Percentiles rank a stretch among this genome's conserved stretches.
phyloP scores from a whole-genome alignment of 2,888 invertebrate species.

The Philereme vetulata region DNA sequence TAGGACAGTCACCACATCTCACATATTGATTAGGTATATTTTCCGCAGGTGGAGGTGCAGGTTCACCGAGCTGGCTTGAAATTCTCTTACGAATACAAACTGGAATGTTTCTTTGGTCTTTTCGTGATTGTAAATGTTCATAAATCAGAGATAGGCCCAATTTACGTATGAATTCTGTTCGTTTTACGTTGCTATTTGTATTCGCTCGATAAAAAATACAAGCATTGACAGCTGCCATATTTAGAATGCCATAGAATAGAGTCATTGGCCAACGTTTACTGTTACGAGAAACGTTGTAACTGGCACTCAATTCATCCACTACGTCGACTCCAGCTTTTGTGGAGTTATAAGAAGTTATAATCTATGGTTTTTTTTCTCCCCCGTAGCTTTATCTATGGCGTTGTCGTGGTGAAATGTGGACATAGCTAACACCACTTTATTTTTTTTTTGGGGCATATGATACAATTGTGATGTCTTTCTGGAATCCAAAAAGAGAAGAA shows the following conservation, averaged over 20 bases:
- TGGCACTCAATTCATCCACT: constrained; percentile 39
- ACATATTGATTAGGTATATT: constrained; percentile 20
- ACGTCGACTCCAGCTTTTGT: constrained; percentile 46
- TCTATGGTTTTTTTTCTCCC: constrained; percentile 42
- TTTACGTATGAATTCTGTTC: constrained; percentile 23
- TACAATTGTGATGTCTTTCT: constrained; percentile 40
- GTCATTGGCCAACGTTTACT: constrained; percentile 41
- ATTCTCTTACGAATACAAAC: constrained; percentile 14
- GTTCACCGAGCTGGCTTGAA: constrained; percentile 18
- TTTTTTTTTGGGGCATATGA: constrained; percentile 48
- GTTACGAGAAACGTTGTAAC: constrained; percentile 39
- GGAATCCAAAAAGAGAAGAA: constrained; percentile 22
- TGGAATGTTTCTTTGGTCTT: constrained; percentile 23
- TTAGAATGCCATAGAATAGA: constrained; percentile 37
- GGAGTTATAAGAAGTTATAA: constrained; percentile 44
- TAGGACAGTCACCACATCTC: constrained; percentile 22
- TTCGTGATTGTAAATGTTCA: constrained; percentile 16
- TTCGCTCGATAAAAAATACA: constrained; percentile 34
- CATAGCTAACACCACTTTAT: constrained; percentile 45
- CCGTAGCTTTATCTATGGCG: constrained; percentile 41
- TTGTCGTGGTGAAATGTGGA: constrained; percentile 46
- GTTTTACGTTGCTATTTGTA: constrained; percentile 15
- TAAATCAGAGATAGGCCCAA: constrained; percentile 18
- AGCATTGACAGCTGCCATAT: constrained; percentile 37
- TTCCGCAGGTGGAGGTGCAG: constrained; percentile 5